phyloP scores from a whole-genome alignment of 2,888 invertebrate genomes.

The Lymantria monacha region DNA sequence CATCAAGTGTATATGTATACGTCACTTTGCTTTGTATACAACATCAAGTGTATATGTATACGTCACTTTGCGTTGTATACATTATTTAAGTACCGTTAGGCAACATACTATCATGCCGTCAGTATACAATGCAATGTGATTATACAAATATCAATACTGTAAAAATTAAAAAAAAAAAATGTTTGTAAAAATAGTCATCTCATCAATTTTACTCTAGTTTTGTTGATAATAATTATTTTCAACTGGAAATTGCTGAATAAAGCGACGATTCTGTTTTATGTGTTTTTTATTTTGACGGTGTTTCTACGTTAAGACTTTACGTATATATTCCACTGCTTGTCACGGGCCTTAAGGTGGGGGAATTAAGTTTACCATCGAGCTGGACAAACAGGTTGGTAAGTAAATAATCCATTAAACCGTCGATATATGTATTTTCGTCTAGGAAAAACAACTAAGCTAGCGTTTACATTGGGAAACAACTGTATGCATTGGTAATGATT shows the following conservation, averaged over 20 bases:
- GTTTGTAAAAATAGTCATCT: conserved; percentile 79
- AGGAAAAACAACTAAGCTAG: no score
- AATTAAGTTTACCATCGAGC: no score
- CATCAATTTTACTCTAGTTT: conserved; percentile 78
- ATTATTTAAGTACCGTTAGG: not conserved
- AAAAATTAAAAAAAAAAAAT: conserved; percentile 60
- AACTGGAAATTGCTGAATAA: conserved; percentile 79
- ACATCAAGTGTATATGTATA: not conserved
- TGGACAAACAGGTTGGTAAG: no score
- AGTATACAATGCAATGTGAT: conserved; percentile 16
- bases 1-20: no score
- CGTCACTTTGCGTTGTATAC: not conserved
- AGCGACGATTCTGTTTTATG: conserved; percentile 78
- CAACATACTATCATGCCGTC: not conserved
- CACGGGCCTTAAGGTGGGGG: no score
- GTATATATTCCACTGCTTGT: no score
- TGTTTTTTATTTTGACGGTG: conserved; percentile 54
- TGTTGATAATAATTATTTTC: conserved; percentile 78
- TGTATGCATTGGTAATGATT: no score
- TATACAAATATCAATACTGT: conserved; percentile 59
- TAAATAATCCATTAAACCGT: no score
- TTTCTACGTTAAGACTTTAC: no score
- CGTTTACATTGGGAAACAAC: no score
- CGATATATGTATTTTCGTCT: no score
- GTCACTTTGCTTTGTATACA: no score